Percentiles rank a stretch among this genome's conserved stretches.
phyloP scores from a whole-genome alignment of 2,888 invertebrate species.

The Fragum fragum region DNA sequence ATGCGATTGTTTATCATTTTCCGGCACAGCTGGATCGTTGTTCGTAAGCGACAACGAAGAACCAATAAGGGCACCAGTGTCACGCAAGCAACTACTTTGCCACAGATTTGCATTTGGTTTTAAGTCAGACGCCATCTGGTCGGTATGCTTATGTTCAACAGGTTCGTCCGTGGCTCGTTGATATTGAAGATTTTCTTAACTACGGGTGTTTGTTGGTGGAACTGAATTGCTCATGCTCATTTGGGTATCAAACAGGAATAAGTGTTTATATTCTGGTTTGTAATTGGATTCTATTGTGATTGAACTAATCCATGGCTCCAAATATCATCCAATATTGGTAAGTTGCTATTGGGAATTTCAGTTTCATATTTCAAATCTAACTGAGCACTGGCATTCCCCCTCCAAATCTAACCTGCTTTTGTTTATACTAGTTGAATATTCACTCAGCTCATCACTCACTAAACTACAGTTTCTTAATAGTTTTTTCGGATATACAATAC shows the following conservation, averaged over 20 bases:
- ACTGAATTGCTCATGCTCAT: neutral
- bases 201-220: neutral
- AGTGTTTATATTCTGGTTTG: neutral
- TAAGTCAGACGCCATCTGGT: neutral
- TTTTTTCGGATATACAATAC: conserved; percentile 13
- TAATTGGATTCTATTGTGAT: too few relatives aligned
- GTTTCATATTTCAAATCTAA: neutral
- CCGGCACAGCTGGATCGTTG: too few relatives aligned
- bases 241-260: neutral
- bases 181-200: neutral
- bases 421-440: neutral
- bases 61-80: too few relatives aligned
- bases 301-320: neutral
- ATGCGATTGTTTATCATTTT: neutral
- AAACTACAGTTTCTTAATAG: neutral
- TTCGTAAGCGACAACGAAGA: too few relatives aligned
- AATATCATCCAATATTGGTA: neutral
- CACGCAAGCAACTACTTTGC: too few relatives aligned
- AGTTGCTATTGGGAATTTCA: neutral
- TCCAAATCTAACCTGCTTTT: neutral
- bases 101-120: neutral
- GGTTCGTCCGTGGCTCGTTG: neutral
- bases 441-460: conserved; percentile 9
- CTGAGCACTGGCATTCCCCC: neutral
- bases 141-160: neutral